These are phyloP conservation scores for Entomobrya multifasciata DNA, from an alignment of 2,888 invertebrate species.

Conservation along the genomic window DNA sequence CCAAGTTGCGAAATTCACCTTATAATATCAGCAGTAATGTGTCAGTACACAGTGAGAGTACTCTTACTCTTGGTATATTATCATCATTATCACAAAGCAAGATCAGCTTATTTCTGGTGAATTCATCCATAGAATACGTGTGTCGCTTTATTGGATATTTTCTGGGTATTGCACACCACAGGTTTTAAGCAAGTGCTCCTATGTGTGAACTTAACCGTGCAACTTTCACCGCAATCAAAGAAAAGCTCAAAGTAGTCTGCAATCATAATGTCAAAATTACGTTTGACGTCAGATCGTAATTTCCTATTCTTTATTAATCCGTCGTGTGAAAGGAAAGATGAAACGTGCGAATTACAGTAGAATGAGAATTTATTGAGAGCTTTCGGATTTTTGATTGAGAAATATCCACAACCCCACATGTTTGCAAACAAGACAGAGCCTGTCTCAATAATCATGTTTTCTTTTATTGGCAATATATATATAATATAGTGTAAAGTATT, in stretches of 20 bases:
- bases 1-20: neutral
- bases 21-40: too few relatives aligned
- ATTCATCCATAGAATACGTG: neutral
- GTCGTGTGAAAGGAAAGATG: constrained; percentile 12
- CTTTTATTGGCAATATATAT: too few relatives aligned
- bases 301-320: constrained; percentile 18
- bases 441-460: neutral
- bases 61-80: too few relatives aligned
- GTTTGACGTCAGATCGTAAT: neutral
- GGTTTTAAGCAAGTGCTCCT: neutral
- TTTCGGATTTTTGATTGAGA: neutral
- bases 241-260: too few relatives aligned
- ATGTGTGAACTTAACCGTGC: neutral
- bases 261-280: neutral
- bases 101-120: neutral
- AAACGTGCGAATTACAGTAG: constrained; percentile 22
- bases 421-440: neutral
- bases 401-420: neutral
- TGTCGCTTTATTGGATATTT: neutral
- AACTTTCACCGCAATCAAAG: neutral
- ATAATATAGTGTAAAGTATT: too few relatives aligned
- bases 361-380: neutral
- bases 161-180: neutral
- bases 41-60: too few relatives aligned
- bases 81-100: constrained; percentile 4